Base-by-base conservation (phyloP, 2,888 invertebrate species). In the Sicus ferrugineus region DNA sequence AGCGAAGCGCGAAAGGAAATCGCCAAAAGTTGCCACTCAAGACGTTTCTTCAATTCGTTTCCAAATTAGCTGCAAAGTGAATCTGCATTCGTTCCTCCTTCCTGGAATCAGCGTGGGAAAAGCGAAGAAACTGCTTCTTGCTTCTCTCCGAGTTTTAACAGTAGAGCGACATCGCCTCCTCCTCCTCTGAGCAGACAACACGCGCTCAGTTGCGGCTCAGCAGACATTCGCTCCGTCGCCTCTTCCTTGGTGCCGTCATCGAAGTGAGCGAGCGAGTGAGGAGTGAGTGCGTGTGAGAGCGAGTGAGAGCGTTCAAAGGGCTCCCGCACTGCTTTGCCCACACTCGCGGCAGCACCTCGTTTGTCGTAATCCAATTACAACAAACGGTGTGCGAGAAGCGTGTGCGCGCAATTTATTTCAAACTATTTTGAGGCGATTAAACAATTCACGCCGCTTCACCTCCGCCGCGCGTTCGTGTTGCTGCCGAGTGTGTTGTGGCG, bases 371-470 rank as follows among this genome's bases (percentile, higher is more conserved):
- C 65, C 65, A 65, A 52, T 65, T 65, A 65, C 28, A 65, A 54
- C 34, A 26, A 65, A 26, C 34, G 23, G 21, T 54, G 54, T 65
- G 65, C 9, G 52, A 52, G 54, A 70, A 52, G 71, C 70, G 68
- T 73, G 70, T 75, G 75, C 75, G 72, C 74, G 73, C 74, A 76
- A 75, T 76, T 76, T 65, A 74, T 75, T 75, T 75, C 73, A 75
- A 75, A 73, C 76, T 75, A 75, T 76, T 76, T 75, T 70, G 54
- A 73, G 75, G 72, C 71, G 72, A 73, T 74, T 74, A 69, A 75
- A 74, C 74, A 73, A 69, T 72, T 74, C 73, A n/a, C 69, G 69
- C 73, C 70, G 58, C 70, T 66, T 65, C 50, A 38, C 65, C 19
- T 1, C 19, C 30, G 30, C 19, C 48, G 50, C 21, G 19, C 23